These are phyloP conservation scores for Myioborus miniatus DNA, from an alignment of 2,797 vertebrate species.

Conservation along the genomic window DNA sequence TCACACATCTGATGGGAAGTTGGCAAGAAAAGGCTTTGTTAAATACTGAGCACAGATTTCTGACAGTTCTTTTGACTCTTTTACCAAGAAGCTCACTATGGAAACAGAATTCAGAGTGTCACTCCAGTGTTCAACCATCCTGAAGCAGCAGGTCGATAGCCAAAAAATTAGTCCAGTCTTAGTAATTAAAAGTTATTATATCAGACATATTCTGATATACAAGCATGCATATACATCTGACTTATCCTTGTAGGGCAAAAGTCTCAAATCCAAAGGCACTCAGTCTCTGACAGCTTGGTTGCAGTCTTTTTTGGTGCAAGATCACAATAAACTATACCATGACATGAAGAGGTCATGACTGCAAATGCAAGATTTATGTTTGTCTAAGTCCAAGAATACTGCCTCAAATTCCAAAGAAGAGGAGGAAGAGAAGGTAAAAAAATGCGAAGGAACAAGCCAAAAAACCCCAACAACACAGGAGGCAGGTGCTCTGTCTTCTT, in stretches of 20 bases:
- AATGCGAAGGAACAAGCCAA: background rate
- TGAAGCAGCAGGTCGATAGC: background rate
- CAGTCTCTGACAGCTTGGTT: background rate
- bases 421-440: background rate
- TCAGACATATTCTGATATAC: background rate
- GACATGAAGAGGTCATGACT: background rate
- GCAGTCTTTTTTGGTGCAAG: background rate
- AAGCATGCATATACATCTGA: background rate
- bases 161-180: background rate
- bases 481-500: background rate
- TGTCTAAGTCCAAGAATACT: background rate
- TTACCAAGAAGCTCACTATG: background rate
- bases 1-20: background rate
- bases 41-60: slow-evolving; percentile 4
- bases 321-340: background rate
- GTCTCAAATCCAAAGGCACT: background rate
- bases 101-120: slow-evolving; percentile 12
- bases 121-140: background rate
- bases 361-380: background rate
- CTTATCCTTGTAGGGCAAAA: background rate
- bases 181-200: background rate
- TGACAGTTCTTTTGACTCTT: background rate
- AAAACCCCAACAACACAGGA: background rate
- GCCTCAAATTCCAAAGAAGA: background rate
- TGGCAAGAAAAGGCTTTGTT: slow-evolving; percentile 1